Percentiles rank a stretch among this genome's conserved stretches.
These are phyloP conservation scores for Oceanodroma tethys DNA, from an alignment of 2,113 vertebrate genomes.

Conservation along the genomic window DNA sequence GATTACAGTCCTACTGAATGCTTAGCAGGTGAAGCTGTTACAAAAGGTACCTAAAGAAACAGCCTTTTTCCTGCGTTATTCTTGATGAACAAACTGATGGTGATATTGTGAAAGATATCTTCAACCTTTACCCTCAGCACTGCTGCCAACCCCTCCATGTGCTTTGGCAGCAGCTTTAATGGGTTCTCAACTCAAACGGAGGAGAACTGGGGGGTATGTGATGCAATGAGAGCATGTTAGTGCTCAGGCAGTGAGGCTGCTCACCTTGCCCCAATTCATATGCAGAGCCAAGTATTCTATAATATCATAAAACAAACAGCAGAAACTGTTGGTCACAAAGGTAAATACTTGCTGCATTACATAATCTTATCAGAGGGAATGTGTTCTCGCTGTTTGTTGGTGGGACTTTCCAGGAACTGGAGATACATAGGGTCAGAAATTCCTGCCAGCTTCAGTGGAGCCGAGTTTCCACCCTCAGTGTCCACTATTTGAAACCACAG, in stretches of 20 bases:
- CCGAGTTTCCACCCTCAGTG: background rate
- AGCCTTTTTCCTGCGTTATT: background rate
- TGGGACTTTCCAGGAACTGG: conserved; percentile 52
- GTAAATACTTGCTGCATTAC: conserved; percentile 56
- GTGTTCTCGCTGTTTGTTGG: conserved; percentile 25
- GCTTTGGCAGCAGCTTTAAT: conserved; percentile 2
- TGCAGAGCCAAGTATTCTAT: background rate
- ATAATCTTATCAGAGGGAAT: conserved; percentile 52
- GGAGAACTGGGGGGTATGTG: background rate
- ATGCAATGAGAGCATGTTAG: background rate
- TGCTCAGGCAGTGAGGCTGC: background rate
- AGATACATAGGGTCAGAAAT: conserved; percentile 41
- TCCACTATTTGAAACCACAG: background rate
- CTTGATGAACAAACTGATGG: background rate
- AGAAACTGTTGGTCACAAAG: conserved; percentile 44
- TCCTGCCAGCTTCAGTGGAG: background rate
- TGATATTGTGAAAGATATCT: background rate
- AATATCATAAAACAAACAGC: conserved; percentile 45
- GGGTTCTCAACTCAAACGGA: background rate
- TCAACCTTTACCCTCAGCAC: background rate
- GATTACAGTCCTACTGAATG: background rate
- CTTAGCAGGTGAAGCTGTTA: background rate
- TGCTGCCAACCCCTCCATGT: background rate
- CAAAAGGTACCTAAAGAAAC: background rate
- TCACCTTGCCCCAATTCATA: background rate